A percentile compares a stretch with the other conserved stretches of the same genome.
Evolutionary conservation across 2,113 vertebrate genomes (phyloP).

Genomic region (Apodemus sylvaticus): DNA sequence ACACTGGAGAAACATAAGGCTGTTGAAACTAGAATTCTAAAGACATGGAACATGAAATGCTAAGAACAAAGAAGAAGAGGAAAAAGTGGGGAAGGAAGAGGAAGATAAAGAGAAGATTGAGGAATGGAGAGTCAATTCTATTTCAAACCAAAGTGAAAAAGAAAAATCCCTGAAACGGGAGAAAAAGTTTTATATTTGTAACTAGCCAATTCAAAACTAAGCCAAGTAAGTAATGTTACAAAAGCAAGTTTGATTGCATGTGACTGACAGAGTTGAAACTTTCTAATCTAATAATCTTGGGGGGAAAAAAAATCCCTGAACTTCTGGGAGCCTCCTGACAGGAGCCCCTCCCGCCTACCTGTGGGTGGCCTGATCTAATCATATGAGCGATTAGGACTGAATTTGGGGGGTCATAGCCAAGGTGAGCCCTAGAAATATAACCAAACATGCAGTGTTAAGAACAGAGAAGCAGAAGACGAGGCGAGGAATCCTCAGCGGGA

Average conservation of each 20-base stretch:
- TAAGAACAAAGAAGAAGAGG: not conserved
- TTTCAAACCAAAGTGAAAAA: conserved; percentile 19
- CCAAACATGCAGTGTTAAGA: conserved; percentile 80
- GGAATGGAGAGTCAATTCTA: not conserved
- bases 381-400: conserved; percentile 80
- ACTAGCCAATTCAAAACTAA: conserved; percentile 44
- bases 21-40: not conserved
- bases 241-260: conserved; percentile 34
- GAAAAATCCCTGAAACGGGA: conserved; percentile 13
- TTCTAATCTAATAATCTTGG: conserved; percentile 62
- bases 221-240: conserved; percentile 23
- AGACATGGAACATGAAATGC: not conserved
- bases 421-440: conserved; percentile 79
- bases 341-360: conserved; percentile 23
- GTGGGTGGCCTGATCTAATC: conserved; percentile 67
- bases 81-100: not conserved
- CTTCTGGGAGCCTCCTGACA: conserved; percentile 46
- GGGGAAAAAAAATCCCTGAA: conserved; percentile 23
- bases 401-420: conserved; percentile 77
- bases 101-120: not conserved
- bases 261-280: conserved; percentile 66
- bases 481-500: conserved; percentile 73
- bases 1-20: not conserved
- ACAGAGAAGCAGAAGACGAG: conserved; percentile 74
- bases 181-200: conserved; percentile 24